phyloP scores from a whole-genome alignment of 2,113 vertebrate genomes.

The Ptyas mucosa region DNA sequence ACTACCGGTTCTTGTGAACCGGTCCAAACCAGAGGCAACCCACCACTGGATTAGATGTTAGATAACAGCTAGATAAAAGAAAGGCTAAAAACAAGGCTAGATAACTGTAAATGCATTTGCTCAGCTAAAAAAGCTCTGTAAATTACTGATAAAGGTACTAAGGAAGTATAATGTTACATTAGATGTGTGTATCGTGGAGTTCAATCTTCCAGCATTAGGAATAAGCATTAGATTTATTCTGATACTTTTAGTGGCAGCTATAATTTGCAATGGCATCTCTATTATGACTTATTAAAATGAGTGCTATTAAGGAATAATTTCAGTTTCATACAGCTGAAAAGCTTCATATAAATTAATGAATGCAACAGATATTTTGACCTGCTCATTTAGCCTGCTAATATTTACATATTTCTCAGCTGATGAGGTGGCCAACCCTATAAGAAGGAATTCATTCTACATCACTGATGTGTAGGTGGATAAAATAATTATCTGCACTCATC shows the following conservation, averaged over 20 bases:
- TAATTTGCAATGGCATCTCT: constrained; percentile 47
- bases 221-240: constrained; percentile 36
- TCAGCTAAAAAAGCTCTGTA: background rate
- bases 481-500: constrained; percentile 54
- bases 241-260: constrained; percentile 44
- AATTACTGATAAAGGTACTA: constrained; percentile 41
- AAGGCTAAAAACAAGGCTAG: background rate
- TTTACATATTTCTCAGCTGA: constrained; percentile 60
- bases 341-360: constrained; percentile 59
- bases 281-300: constrained; percentile 59
- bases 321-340: constrained; percentile 57
- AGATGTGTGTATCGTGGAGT: constrained; percentile 33
- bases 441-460: constrained; percentile 62
- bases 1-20: no score
- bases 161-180: constrained; percentile 2
- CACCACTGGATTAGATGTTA: no score
- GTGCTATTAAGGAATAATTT: constrained; percentile 56
- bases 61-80: no score
- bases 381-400: constrained; percentile 42
- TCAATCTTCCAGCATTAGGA: constrained; percentile 14
- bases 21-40: no score
- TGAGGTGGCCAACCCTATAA: constrained; percentile 55
- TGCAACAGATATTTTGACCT: constrained; percentile 62
- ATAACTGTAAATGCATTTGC: background rate
- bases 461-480: constrained; percentile 55